Evolutionary conservation across 2,113 vertebrate genomes (phyloP).

Genomic region (Pteruthius melanotis): DNA sequence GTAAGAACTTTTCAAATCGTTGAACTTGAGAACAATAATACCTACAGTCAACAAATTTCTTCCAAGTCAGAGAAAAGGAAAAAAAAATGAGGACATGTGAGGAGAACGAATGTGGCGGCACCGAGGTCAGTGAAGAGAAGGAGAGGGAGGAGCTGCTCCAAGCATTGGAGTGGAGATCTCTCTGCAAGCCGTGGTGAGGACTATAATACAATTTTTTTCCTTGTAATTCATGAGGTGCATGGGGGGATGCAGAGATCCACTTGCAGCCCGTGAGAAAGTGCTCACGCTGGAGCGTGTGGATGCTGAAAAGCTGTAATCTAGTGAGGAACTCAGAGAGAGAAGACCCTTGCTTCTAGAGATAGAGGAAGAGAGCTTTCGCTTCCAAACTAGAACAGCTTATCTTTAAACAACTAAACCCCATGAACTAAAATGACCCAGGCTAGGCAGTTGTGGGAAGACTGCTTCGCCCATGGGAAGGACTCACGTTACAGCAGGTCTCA

Average conservation of each 20-base stretch:
- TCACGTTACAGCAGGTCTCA: accelerated
- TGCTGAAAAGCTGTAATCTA: not conserved
- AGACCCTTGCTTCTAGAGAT: not conserved
- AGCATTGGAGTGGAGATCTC: no score
- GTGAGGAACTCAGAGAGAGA: not conserved
- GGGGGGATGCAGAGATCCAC: not conserved
- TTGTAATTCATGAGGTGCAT: no score
- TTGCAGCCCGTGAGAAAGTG: not conserved
- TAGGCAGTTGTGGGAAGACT: not conserved
- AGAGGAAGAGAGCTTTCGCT: not conserved
- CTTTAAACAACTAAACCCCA: not conserved
- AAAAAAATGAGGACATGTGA: not conserved
- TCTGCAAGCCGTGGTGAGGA: no score
- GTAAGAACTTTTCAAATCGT: not conserved
- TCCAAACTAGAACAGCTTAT: not conserved
- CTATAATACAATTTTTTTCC: no score
- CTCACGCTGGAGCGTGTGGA: not conserved
- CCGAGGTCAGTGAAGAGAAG: not conserved
- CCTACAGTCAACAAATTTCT: not conserved
- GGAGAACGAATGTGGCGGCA: not conserved
- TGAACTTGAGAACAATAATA: not conserved
- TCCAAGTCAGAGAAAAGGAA: not conserved
- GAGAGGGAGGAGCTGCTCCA: no score
- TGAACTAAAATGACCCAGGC: not conserved
- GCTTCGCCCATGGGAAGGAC: not conserved